These are phyloP conservation scores for Drymodes brunneopygia DNA, from an alignment of 2,113 vertebrate species.

Conservation along the genomic window DNA sequence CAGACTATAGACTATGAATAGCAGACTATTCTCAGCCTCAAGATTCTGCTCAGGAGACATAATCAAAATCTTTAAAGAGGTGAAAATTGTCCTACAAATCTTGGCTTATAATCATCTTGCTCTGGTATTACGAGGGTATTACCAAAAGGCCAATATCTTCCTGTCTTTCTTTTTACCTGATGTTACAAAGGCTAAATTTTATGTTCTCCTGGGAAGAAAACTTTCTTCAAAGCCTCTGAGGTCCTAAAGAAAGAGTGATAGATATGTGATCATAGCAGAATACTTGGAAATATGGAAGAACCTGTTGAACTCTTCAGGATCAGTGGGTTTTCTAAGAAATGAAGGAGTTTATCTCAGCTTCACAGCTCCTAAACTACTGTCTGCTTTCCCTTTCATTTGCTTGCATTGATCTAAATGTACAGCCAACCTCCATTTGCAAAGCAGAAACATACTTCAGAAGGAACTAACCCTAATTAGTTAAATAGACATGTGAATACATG, in stretches of 20 bases:
- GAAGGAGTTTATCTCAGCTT: not conserved
- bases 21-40: not conserved
- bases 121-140: not conserved
- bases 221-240: not conserved
- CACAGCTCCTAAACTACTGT: not conserved
- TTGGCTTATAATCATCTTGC: not conserved
- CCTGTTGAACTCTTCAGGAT: not conserved
- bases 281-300: not conserved
- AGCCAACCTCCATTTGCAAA: not conserved
- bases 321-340: not conserved
- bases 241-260: not conserved
- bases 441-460: not conserved
- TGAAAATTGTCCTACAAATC: not conserved
- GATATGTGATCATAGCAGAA: not conserved
- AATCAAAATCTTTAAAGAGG: not conserved
- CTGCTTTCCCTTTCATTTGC: not conserved
- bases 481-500: not conserved
- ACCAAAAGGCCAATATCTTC: not conserved
- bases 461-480: not conserved
- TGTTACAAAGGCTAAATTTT: not conserved
- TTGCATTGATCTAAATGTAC: not conserved
- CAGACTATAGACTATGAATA: not conserved
- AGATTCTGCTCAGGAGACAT: not conserved
- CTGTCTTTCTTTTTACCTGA: not conserved
- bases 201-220: not conserved